Conservation (phyloP, 53 echinoderm and acorn worm species). For the Paelopatides confundens region DNA sequence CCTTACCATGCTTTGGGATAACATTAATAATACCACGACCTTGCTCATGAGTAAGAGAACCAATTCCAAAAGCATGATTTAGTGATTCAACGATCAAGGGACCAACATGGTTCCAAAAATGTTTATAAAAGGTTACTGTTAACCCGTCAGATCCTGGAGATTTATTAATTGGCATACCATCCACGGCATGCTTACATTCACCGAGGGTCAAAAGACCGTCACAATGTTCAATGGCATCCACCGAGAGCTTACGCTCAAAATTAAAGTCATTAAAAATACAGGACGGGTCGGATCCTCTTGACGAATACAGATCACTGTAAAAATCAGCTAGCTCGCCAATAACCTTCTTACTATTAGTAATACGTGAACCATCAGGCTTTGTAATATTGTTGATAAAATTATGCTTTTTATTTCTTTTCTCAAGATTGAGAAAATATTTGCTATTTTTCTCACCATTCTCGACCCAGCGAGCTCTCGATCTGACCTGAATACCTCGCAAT, state of each 20-base stretch:
- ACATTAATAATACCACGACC: too few relatives aligned
- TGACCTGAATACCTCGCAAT: not conserved
- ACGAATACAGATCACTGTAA: not conserved
- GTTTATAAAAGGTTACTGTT: not conserved
- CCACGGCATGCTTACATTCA: not conserved
- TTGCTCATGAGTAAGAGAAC: too few relatives aligned
- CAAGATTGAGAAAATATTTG: slow-evolving; percentile 9
- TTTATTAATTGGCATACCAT: not conserved
- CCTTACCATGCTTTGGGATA: too few relatives aligned
- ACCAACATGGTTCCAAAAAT: not conserved
- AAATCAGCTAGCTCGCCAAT: not conserved
- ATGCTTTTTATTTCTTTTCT: too few relatives aligned
- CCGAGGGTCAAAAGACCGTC: not conserved
- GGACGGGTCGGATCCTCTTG: not conserved
- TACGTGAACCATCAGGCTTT: not conserved
- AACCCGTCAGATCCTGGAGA: not conserved
- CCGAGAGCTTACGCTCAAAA: not conserved
- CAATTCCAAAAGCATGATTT: too few relatives aligned
- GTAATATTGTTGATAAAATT: not conserved
- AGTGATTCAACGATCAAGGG: too few relatives aligned
- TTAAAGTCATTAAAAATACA: not conserved
- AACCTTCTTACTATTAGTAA: not conserved
- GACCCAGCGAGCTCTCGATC: not conserved
- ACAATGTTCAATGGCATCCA: not conserved
- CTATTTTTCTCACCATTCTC: not conserved